phyloP scores from a whole-genome alignment of 2,113 vertebrate species.

The Ptyas mucosa region DNA sequence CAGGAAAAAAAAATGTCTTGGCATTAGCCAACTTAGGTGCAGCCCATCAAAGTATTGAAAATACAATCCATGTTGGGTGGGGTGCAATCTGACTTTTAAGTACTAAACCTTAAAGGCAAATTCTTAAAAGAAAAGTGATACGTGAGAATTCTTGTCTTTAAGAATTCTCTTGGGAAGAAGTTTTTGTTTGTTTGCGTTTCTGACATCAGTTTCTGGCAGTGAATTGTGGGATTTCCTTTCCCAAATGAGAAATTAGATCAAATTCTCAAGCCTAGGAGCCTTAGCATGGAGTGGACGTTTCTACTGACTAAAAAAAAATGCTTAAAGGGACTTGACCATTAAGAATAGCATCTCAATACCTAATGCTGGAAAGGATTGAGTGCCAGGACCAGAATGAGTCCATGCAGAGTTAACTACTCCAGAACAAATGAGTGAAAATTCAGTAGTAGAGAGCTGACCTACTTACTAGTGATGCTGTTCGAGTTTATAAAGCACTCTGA shows the following conservation, averaged over 20 bases:
- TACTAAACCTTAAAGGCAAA: neutral
- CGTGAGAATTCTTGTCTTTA: neutral
- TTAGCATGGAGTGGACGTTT: neutral
- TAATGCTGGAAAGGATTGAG: neutral
- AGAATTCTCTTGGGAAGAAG: neutral
- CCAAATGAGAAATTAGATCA: neutral
- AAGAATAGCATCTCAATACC: neutral
- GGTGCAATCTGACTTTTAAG: neutral
- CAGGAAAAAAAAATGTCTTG: neutral
- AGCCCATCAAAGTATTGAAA: neutral
- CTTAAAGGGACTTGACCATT: neutral
- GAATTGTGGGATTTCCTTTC: neutral
- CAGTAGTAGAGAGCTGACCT: conserved; percentile 27
- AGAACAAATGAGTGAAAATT: neutral
- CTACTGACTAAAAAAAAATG: neutral
- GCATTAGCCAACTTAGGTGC: neutral
- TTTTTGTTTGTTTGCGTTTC: neutral
- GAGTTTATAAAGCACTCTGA: conserved; percentile 16
- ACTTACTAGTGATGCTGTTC: conserved; percentile 13
- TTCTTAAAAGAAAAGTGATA: neutral
- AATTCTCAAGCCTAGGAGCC: neutral
- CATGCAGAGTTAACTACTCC: conserved; percentile 8
- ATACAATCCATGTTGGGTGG: neutral
- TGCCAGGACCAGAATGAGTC: neutral
- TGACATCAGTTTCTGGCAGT: neutral